A percentile compares a stretch with the other conserved stretches of the same genome.
phyloP scores from a whole-genome alignment of 2,113 vertebrate species.

The Cochlearius cochlearius region DNA sequence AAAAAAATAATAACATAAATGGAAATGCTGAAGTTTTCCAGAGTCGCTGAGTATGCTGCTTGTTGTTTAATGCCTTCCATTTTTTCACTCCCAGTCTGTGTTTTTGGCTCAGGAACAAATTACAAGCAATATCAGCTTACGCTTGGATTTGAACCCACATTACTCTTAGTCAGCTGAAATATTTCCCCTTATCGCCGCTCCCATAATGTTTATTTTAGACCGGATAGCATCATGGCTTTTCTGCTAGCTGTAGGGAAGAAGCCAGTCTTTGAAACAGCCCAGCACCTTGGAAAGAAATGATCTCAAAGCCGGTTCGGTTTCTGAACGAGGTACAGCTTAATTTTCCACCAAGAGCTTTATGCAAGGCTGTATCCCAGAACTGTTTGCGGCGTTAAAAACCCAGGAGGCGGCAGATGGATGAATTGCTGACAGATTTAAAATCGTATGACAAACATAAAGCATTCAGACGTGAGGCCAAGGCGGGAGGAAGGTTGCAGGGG shows the following conservation, averaged over 20 bases:
- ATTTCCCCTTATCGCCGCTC: conserved; percentile 53
- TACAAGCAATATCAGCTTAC: conserved; percentile 59
- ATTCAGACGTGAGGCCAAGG: neutral
- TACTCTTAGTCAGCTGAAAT: conserved; percentile 62
- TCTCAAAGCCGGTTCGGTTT: neutral
- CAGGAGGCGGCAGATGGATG: conserved; percentile 45
- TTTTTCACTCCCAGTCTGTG: conserved; percentile 29
- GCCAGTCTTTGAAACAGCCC: neutral
- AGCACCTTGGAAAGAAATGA: conserved; percentile 3
- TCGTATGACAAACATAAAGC: conserved; percentile 18
- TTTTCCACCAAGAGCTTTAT: conserved; percentile 1
- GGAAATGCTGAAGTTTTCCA: conserved; percentile 49
- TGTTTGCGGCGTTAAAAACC: neutral
- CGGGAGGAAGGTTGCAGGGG: conserved; percentile 6
- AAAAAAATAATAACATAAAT: conserved; percentile 63
- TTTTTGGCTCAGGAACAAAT: conserved; percentile 51
- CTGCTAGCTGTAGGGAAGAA: conserved; percentile 11
- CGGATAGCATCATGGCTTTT: conserved; percentile 25
- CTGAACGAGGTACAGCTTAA: neutral
- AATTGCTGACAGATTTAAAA: conserved; percentile 59
- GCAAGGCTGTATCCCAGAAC: neutral
- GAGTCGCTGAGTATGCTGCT: conserved; percentile 5
- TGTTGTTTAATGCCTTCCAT: conserved; percentile 54
- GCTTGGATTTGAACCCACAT: conserved; percentile 57
- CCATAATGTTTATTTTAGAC: conserved; percentile 60